Conservation (phyloP, 2,888 invertebrate genomes). For the Acrocera orbiculus region DNA sequence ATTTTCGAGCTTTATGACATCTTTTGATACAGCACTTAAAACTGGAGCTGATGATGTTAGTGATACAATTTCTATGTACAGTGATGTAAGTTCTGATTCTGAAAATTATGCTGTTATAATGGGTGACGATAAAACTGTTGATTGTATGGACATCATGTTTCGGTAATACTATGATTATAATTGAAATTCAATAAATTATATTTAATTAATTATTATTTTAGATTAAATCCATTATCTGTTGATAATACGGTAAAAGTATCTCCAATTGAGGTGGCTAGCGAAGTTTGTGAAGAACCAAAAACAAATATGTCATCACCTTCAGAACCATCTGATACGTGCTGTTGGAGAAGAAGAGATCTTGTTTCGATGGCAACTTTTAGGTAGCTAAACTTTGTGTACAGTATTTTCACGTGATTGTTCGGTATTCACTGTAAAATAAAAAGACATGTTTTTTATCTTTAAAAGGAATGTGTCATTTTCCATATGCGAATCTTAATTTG, state of each 20-base stretch:
- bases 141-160: conserved; percentile 54
- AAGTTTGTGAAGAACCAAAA: conserved; percentile 55
- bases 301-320: conserved; percentile 61
- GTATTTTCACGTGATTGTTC: too few relatives aligned
- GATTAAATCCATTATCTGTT: conserved; percentile 32
- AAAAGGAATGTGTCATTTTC: too few relatives aligned
- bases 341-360: conserved; percentile 59
- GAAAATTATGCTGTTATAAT: conserved; percentile 66
- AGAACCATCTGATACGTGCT: conserved; percentile 64
- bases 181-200: background rate
- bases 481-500: too few relatives aligned
- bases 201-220: conserved; percentile 9
- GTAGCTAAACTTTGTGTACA: too few relatives aligned
- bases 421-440: too few relatives aligned
- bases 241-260: conserved; percentile 32
- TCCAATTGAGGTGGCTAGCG: conserved; percentile 63
- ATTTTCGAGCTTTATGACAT: conserved; percentile 64
- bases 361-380: conserved; percentile 37
- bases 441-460: background rate
- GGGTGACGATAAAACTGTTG: conserved; percentile 43
- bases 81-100: conserved; percentile 76
- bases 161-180: conserved; percentile 24
- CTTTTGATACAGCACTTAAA: conserved; percentile 64
- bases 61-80: conserved; percentile 55
- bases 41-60: conserved; percentile 55